phyloP scores from a whole-genome alignment of 2,797 vertebrate species.

The Anabas testudineus region DNA sequence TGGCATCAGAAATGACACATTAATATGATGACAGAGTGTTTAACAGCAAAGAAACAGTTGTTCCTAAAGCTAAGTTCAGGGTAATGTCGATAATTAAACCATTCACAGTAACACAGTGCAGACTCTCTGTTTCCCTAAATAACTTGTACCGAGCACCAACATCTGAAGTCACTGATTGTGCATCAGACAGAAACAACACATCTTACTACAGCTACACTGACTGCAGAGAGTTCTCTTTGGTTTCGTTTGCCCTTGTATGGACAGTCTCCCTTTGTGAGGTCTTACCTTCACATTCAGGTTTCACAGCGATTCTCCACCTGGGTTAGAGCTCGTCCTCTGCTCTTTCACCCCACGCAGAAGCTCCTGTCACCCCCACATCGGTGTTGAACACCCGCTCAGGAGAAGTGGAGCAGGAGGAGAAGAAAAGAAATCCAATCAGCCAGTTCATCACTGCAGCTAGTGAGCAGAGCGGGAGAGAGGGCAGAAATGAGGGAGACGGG shows the following conservation, averaged over 20 bases:
- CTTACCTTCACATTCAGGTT: conserved; percentile 71
- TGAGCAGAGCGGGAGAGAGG: conserved; percentile 40
- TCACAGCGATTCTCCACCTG: conserved; percentile 37
- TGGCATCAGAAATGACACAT: conserved; percentile 6
- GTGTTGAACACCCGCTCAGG: conserved; percentile 40
- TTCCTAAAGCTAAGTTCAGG: conserved; percentile 1
- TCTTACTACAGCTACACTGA: not conserved
- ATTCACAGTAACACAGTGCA: conserved; percentile 11
- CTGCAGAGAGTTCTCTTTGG: not conserved
- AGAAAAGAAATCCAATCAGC: conserved; percentile 60
- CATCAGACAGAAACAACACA: conserved; percentile 25
- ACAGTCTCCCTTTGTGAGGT: not conserved
- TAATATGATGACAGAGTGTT: conserved; percentile 48
- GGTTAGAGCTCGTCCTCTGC: conserved; percentile 7
- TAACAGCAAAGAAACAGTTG: conserved; percentile 28
- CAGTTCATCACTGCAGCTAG: conserved; percentile 72
- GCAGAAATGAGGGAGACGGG: conserved; percentile 29
- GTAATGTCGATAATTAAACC: not conserved
- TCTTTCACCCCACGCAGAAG: conserved; percentile 3
- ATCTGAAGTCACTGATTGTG: conserved; percentile 35
- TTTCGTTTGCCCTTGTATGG: conserved; percentile 19
- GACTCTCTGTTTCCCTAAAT: conserved; percentile 16
- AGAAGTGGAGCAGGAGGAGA: conserved; percentile 41
- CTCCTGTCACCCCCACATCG: conserved; percentile 44
- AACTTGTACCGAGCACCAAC: conserved; percentile 10